phyloP scores from a whole-genome alignment of 2,113 vertebrate species.

The Circaetus gallicus region DNA sequence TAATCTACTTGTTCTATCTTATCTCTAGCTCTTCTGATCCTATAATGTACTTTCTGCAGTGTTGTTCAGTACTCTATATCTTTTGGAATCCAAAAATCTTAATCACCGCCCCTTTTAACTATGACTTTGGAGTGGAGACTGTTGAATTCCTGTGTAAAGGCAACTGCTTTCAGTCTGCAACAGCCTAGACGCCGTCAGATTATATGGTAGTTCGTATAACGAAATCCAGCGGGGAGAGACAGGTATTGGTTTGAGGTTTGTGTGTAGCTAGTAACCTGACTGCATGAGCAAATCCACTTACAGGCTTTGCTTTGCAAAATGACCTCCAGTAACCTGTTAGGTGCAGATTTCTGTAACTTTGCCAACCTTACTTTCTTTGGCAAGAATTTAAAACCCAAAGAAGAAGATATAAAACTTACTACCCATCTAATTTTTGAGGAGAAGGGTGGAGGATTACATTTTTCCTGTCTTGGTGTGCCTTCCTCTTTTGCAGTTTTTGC shows the following conservation, averaged over 20 bases:
- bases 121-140: not conserved
- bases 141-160: not conserved
- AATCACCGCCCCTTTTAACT: not conserved
- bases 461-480: not conserved
- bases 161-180: not conserved
- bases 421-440: not conserved
- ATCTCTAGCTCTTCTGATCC: not conserved
- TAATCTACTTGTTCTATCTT: not conserved
- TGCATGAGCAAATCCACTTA: slow-evolving; percentile 44
- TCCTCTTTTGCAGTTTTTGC: not conserved
- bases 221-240: not conserved
- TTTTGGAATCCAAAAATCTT: not conserved
- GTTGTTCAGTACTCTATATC: not conserved
- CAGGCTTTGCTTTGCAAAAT: slow-evolving; percentile 33
- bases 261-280: slow-evolving; percentile 28
- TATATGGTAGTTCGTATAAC: not conserved
- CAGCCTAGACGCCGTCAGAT: not conserved
- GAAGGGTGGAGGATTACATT: not conserved
- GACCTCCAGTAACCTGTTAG: slow-evolving; percentile 32
- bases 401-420: not conserved
- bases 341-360: not conserved
- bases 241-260: slow-evolving; percentile 10
- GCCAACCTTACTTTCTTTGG: not conserved
- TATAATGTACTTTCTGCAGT: not conserved
- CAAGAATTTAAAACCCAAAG: not conserved